Evolutionary conservation across 1,140 invertebrate genomes (phyloP).

Genomic region (Scylla paramamosain): DNA sequence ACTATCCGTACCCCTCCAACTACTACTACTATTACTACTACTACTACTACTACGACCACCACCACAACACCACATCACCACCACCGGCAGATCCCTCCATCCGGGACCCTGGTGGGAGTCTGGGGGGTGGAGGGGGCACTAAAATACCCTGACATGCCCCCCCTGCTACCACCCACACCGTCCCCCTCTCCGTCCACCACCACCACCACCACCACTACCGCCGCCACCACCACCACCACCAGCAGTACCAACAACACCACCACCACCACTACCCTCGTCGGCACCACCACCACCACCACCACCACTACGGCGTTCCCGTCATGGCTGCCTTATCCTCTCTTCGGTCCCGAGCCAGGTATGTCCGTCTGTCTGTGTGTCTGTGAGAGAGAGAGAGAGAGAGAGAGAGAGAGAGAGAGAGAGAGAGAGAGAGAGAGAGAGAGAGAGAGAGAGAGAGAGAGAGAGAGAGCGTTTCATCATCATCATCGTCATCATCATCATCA

Average conservation of each 20-base stretch:
- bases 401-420: neutral
- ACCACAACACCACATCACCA: neutral
- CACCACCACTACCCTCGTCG: too few species aligned
- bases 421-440: constrained; percentile 32
- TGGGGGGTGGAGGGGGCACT: constrained; percentile 55
- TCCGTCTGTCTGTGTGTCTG: neutral
- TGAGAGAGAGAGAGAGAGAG: neutral
- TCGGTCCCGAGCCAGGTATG: constrained; percentile 38
- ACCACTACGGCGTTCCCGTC: constrained; percentile 43
- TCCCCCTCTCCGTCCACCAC: constrained; percentile 10
- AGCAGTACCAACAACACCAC: neutral
- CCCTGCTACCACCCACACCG: neutral
- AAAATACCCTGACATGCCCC: constrained; percentile 51
- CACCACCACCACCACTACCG: neutral
- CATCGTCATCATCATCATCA: neutral
- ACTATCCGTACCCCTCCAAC: neutral
- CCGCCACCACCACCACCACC: neutral
- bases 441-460: constrained; percentile 41
- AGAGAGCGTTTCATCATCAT: too few species aligned
- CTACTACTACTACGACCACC: neutral
- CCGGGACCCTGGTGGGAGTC: constrained; percentile 42
- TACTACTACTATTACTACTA: neutral
- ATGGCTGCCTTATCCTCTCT: constrained; percentile 51
- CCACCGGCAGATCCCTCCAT: constrained; percentile 58
- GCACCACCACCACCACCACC: constrained; percentile 11